Evolutionary conservation across 2,888 invertebrate species (phyloP).

Genomic region (Sinelater perroti): DNA sequence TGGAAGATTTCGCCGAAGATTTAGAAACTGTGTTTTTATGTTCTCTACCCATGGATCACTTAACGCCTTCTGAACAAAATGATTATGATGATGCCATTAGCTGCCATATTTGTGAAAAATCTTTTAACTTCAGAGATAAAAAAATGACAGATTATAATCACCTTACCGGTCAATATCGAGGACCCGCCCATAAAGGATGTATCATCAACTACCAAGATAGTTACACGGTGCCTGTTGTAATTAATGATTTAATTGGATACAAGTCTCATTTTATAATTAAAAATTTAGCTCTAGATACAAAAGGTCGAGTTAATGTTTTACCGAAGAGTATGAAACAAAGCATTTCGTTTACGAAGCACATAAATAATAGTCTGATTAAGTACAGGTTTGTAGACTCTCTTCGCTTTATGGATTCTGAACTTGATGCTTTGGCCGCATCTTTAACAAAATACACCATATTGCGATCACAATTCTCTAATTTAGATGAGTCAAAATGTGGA

Average conservation of each 20-base stretch:
- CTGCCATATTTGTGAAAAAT: conserved; percentile 27
- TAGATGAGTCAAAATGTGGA: conserved; percentile 20
- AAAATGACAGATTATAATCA: conserved; percentile 46
- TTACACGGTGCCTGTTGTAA: conserved; percentile 43
- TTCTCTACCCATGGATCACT: neutral
- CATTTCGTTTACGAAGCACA: conserved; percentile 42
- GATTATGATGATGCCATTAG: neutral
- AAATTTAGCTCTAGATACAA: conserved; percentile 37
- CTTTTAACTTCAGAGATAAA: conserved; percentile 10
- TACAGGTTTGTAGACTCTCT: conserved; percentile 44
- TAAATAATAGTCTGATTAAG: conserved; percentile 40
- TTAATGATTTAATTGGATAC: conserved; percentile 45
- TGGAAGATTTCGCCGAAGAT: conserved; percentile 14
- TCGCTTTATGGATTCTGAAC: conserved; percentile 40
- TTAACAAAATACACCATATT: conserved; percentile 17
- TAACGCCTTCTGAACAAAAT: neutral
- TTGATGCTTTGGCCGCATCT: conserved; percentile 44
- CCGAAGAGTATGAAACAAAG: conserved; percentile 43
- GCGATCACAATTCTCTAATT: neutral
- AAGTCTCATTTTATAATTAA: conserved; percentile 45
- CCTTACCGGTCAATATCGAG: conserved; percentile 41
- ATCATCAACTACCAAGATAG: conserved; percentile 45
- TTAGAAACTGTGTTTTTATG: too few species aligned
- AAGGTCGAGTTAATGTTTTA: conserved; percentile 38
- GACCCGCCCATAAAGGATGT: conserved; percentile 40